These are phyloP conservation scores for Phyllostomus discolor DNA, from an alignment of 2,113 vertebrate species.

Conservation along the genomic window DNA sequence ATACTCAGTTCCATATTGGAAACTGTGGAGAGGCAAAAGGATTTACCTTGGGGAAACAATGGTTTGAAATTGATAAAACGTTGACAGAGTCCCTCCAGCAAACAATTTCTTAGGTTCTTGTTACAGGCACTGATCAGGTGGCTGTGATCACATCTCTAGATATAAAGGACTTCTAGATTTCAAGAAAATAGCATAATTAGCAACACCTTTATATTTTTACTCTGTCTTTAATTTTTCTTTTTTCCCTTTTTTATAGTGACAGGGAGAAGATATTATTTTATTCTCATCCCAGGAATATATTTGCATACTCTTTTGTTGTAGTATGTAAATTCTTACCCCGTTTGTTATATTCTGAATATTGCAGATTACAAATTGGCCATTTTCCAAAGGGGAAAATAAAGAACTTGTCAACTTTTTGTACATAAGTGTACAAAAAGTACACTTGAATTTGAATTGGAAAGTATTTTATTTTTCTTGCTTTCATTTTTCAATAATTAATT, in stretches of 20 bases:
- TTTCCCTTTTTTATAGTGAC: neutral
- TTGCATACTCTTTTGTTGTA: neutral
- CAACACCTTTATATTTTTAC: neutral
- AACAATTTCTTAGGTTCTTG: neutral
- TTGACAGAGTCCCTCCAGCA: neutral
- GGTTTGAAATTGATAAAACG: neutral
- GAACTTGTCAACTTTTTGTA: neutral
- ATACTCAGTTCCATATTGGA: neutral
- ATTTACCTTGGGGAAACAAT: neutral
- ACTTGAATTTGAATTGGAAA: neutral
- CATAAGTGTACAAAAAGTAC: neutral
- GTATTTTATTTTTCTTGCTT: slow-evolving; percentile 2
- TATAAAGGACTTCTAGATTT: neutral
- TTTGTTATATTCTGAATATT: neutral
- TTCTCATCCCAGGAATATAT: neutral
- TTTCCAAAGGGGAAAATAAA: neutral
- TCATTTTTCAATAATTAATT: neutral
- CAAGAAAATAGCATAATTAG: neutral
- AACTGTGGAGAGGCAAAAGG: neutral
- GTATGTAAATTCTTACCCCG: neutral
- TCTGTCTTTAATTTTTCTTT: neutral
- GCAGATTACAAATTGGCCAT: neutral
- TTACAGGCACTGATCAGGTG: neutral
- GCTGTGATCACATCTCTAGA: neutral
- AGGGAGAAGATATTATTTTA: neutral